phyloP scores from a whole-genome alignment of 2,888 invertebrate species.

The Capitulum mitella region DNA sequence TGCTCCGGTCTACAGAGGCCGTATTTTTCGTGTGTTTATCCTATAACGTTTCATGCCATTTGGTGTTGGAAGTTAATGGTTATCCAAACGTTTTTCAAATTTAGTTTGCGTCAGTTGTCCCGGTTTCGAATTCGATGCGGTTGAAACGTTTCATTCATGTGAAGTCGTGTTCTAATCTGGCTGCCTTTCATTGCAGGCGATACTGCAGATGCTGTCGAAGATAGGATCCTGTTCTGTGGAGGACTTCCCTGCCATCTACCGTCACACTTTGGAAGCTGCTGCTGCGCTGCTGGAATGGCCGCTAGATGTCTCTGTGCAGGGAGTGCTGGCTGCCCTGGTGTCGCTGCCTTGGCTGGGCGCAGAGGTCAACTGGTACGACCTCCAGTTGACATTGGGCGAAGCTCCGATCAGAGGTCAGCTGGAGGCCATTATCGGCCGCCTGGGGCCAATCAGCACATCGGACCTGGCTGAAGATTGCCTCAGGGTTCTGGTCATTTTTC shows the following conservation, averaged over 20 bases:
- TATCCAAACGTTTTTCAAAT: no score
- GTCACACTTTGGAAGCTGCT: background rate
- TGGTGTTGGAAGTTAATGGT: no score
- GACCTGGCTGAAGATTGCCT: background rate
- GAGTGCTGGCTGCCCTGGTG: background rate
- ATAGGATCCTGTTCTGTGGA: background rate
- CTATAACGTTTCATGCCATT: no score
- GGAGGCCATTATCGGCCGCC: background rate
- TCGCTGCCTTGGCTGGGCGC: slow-evolving; percentile 3
- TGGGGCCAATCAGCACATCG: background rate
- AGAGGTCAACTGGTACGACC: slow-evolving; percentile 7
- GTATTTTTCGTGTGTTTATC: no score
- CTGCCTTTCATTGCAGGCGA: background rate
- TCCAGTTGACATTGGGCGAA: background rate
- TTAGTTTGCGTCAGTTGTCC: no score
- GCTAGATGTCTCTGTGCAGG: background rate
- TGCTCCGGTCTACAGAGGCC: no score
- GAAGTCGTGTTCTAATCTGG: no score
- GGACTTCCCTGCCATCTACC: background rate
- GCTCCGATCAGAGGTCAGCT: background rate
- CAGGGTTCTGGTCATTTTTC: background rate
- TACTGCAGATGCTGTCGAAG: background rate
- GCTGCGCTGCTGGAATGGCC: background rate
- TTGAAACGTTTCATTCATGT: no score
- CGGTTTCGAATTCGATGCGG: no score